phyloP scores from a whole-genome alignment of 2,888 invertebrate species.

The Cataglyphis albicans region DNA sequence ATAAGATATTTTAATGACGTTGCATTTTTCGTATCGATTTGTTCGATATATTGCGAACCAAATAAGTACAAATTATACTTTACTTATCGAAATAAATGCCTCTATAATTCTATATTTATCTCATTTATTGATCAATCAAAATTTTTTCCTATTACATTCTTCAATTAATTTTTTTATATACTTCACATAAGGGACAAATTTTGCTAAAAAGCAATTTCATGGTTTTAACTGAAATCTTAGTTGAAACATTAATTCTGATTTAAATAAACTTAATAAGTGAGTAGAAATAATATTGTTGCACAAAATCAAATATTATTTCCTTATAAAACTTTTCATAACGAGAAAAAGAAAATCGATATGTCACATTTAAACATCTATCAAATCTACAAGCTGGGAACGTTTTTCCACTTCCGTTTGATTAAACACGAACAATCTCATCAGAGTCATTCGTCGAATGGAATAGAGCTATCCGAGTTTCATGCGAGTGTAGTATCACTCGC shows the following conservation, averaged over 20 bases:
- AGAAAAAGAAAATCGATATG: background rate
- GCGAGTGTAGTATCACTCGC: background rate
- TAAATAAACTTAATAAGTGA: background rate
- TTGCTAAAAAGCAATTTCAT: background rate
- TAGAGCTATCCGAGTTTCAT: constrained; percentile 23
- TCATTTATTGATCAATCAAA: background rate
- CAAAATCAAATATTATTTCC: background rate
- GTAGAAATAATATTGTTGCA: background rate
- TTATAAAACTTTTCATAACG: background rate
- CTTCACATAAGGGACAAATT: background rate
- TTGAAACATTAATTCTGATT: background rate
- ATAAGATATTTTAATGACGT: background rate
- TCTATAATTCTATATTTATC: background rate
- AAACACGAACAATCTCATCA: constrained; percentile 39
- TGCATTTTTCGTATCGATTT: background rate
- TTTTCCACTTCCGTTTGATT: constrained; percentile 28
- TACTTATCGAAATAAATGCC: background rate
- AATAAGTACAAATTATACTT: background rate
- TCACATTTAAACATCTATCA: constrained; percentile 40
- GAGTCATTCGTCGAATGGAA: constrained; percentile 42
- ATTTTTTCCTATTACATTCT: background rate
- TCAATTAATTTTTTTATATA: background rate
- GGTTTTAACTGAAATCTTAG: background rate
- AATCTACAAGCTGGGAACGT: background rate
- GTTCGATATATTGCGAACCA: background rate